Evolutionary conservation across 2,113 vertebrate genomes (phyloP).

Genomic region (Origma solitaria): DNA sequence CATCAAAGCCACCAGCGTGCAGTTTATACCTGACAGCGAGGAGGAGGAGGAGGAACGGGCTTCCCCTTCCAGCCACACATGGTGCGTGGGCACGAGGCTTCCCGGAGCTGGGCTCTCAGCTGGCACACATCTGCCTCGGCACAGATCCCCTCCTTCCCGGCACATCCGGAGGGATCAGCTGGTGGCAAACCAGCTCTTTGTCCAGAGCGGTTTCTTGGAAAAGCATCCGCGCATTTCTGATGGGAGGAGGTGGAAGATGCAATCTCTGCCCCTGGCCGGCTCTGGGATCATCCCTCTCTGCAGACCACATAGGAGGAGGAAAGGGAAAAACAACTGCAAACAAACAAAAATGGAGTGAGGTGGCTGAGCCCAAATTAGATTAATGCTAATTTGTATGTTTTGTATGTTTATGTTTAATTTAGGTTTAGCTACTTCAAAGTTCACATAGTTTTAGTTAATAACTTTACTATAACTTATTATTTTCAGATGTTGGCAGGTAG

Average conservation of each 20-base stretch:
- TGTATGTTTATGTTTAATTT: constrained; percentile 64
- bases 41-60: background rate
- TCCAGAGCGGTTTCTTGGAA: background rate
- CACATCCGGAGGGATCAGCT: background rate
- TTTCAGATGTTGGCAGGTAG: constrained; percentile 64
- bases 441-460: constrained; percentile 58
- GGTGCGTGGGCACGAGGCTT: background rate
- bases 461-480: constrained; percentile 67
- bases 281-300: background rate
- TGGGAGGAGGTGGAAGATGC: background rate
- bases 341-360: constrained; percentile 44
- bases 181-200: background rate
- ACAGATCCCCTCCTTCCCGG: background rate
- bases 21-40: background rate
- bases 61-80: constrained; percentile 21
- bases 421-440: constrained; percentile 65
- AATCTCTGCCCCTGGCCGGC: background rate
- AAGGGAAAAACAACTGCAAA: constrained; percentile 42
- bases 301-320: constrained; percentile 37
- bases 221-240: background rate
- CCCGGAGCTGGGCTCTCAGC: background rate
- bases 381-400: constrained; percentile 57
- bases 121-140: background rate
- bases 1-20: background rate
- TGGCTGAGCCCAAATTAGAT: constrained; percentile 50